A percentile compares a stretch with the other conserved stretches of the same genome.
Evolutionary conservation across 2,113 vertebrate species (phyloP).

Genomic region (Nannospalax galili): DNA sequence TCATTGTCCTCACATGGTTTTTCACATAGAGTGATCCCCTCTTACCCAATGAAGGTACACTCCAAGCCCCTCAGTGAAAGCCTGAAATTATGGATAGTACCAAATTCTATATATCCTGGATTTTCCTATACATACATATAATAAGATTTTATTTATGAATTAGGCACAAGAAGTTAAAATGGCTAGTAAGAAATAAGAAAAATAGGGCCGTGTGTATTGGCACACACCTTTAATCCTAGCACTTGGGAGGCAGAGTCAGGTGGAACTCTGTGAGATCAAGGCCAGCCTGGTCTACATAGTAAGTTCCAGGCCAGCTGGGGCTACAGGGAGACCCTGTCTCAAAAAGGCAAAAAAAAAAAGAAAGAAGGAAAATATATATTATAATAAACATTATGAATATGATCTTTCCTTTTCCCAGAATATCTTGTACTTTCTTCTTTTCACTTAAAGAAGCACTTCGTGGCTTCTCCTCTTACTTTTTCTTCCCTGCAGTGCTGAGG

Average conservation of each 20-base stretch:
- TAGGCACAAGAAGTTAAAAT: not conserved
- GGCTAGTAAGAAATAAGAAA: not conserved
- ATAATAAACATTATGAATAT: not conserved
- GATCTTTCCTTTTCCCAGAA: not conserved
- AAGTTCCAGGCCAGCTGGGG: too few relatives aligned
- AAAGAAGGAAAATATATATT: not conserved
- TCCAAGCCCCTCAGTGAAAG: not conserved
- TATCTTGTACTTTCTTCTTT: not conserved
- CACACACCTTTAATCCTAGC: too few relatives aligned
- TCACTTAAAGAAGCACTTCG: not conserved
- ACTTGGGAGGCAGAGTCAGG: too few relatives aligned
- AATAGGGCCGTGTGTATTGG: too few relatives aligned
- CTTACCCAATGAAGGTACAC: not conserved
- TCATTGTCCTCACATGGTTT: not conserved
- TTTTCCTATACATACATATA: not conserved
- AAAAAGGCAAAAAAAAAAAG: too few relatives aligned
- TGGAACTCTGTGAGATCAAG: too few relatives aligned
- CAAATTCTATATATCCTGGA: not conserved
- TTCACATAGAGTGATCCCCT: not conserved
- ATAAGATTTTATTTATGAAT: not conserved
- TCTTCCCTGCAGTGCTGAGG: not conserved
- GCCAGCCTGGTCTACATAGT: too few relatives aligned
- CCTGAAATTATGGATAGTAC: not conserved
- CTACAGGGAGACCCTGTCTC: too few relatives aligned
- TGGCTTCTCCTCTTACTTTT: not conserved